Evolutionary conservation across 2,113 vertebrate species (phyloP).

Genomic region (Egretta garzetta): DNA sequence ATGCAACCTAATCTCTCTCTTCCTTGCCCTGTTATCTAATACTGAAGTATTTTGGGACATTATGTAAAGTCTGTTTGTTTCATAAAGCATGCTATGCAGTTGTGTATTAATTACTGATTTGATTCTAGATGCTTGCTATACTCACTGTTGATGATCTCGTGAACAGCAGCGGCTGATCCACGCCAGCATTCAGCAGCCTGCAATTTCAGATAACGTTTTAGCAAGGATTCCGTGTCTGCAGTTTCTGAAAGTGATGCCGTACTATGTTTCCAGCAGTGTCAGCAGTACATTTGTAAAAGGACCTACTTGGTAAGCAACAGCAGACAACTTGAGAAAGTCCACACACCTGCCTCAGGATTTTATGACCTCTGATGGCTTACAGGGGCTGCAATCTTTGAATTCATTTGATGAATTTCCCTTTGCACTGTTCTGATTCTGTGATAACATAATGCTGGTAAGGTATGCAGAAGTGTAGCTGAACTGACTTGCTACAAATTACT

Average conservation of each 20-base stretch:
- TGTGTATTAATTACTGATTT: neutral
- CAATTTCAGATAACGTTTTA: neutral
- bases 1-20: neutral
- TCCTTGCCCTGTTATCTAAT: neutral
- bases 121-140: neutral
- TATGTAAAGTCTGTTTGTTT: constrained; percentile 28
- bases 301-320: neutral
- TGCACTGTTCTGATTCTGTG: neutral
- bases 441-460: neutral
- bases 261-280: neutral
- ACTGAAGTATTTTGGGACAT: neutral
- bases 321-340: neutral
- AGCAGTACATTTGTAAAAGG: neutral
- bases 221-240: neutral
- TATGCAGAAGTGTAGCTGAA: neutral
- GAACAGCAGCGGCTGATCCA: neutral
- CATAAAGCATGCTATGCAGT: neutral
- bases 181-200: neutral
- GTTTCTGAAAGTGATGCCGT: constrained; percentile 12
- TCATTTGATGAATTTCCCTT: neutral
- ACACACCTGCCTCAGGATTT: neutral
- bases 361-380: neutral
- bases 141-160: neutral
- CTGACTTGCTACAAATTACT: neutral
- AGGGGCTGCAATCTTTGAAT: neutral